Base-by-base conservation (phyloP, 2,113 vertebrate species). In the Cyphomyrus discorhynchus region DNA sequence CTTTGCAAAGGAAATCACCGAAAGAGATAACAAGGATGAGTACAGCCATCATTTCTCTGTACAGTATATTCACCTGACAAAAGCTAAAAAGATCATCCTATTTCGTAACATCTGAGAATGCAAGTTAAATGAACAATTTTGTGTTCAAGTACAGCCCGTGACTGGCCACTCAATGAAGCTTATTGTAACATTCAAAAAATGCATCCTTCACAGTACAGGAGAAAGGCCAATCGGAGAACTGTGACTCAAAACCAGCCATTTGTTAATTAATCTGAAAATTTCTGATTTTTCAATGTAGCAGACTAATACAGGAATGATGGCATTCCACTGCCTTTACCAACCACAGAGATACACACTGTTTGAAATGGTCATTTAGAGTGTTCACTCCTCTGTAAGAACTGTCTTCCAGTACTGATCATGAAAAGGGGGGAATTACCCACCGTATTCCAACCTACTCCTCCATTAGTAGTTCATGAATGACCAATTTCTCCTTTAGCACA, bases 41-140 rank as follows among this genome's bases (percentile, higher is more conserved):
- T 90, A 92, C 88, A 86, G 80, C 31, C 80, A 89, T 90, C 31
- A 90, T 70, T 35, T 58, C 90, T 88, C 89, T 77, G 5, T 91
- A 88, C 90, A 13, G 90, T 52, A 1, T 19, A 15, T 87, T 86
- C 83, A 46, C 70, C 84, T 24, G 17, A 31, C 24, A 47, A 47
- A 62, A 47, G 88, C 86, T 58, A 77, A 89, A 70, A 24, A 77
- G 82, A 92, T 49, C 17, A 90, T 90, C 87, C 56, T 88, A 52
- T 87, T 91, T 86, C 91, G 52, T 84, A 92, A 90, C 66, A 86
- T 91, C 91, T 90, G 49, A 62, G 7, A 91, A 53, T 27, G 13
- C 3, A 91, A 93, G 92, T 92, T 93, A 95, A 95, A 94, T 90
- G 90, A 50, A 89, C 90, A 31, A 27, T 88, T 77, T 24, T 89